Evolutionary conservation across 2,113 vertebrate genomes (phyloP).

Genomic region (Panurus biarmicus): DNA sequence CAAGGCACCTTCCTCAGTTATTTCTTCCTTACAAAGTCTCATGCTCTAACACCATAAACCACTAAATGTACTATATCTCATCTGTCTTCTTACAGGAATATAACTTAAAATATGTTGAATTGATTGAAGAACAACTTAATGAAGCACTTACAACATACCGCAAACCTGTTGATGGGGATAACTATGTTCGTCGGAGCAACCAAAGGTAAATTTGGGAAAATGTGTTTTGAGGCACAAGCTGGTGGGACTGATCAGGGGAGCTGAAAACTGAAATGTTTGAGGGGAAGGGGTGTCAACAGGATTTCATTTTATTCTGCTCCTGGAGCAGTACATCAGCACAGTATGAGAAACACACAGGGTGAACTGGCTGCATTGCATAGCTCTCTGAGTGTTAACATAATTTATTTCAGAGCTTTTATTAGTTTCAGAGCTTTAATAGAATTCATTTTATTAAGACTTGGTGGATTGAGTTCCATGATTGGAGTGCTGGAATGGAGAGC

Average conservation of each 20-base stretch:
- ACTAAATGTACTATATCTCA: background rate
- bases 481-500: background rate
- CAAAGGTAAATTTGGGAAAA: conserved; percentile 79
- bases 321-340: background rate
- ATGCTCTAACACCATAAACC: background rate
- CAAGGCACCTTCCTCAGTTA: background rate
- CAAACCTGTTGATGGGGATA: conserved; percentile 96
- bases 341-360: background rate
- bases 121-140: conserved; percentile 96
- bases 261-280: background rate
- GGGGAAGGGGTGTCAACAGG: background rate
- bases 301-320: background rate
- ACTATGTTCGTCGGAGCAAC: conserved; percentile 97
- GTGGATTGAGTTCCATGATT: background rate
- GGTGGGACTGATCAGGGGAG: background rate
- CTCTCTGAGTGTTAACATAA: background rate
- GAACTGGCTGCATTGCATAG: fast-evolving
- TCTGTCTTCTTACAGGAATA: conserved; percentile 75
- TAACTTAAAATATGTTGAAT: conserved; percentile 94
- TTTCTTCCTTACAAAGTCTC: background rate
- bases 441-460: background rate
- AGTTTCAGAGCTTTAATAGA: background rate
- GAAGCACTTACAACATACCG: conserved; percentile 97
- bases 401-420: background rate
- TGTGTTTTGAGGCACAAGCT: fast-evolving